Percentiles rank a stretch among this genome's conserved stretches.
These are phyloP conservation scores for Spizella passerina DNA, from an alignment of 2,797 vertebrate genomes.

Conservation along the genomic window DNA sequence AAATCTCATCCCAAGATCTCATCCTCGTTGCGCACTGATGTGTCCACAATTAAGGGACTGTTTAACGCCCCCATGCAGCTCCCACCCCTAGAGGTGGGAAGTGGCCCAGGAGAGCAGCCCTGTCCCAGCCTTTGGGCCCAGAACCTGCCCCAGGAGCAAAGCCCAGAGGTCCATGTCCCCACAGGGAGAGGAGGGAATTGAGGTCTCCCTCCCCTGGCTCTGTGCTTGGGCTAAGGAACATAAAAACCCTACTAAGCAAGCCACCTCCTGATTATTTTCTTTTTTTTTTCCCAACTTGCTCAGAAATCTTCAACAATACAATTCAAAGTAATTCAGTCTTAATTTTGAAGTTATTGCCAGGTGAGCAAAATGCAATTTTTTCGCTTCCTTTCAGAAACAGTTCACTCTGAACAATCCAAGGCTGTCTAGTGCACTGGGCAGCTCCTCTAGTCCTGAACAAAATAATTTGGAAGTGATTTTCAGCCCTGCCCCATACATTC, in stretches of 20 bases:
- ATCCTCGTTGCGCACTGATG: background rate
- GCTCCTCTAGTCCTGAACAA: background rate
- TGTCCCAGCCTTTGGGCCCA: background rate
- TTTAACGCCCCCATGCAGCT: accelerated
- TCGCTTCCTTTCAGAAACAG: background rate
- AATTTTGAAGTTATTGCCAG: background rate
- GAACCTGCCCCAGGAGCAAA: background rate
- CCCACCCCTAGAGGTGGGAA: background rate
- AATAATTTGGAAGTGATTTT: background rate
- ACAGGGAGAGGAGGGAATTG: background rate
- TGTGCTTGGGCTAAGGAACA: background rate
- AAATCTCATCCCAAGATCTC: background rate
- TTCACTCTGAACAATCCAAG: background rate
- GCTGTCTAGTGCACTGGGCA: background rate
- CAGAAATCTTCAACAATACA: background rate
- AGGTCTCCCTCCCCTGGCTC: background rate
- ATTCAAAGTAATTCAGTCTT: background rate
- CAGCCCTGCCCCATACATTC: background rate
- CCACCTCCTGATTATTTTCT: background rate
- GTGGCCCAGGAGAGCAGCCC: background rate
- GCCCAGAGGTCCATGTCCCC: accelerated
- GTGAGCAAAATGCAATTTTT: background rate
- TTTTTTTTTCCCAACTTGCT: background rate
- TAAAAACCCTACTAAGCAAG: background rate
- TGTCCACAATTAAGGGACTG: background rate